Evolutionary conservation across 2,113 vertebrate genomes (phyloP), one percentile per base, ranked within the genome.

Genomic region (Clupea harengus): DNA sequence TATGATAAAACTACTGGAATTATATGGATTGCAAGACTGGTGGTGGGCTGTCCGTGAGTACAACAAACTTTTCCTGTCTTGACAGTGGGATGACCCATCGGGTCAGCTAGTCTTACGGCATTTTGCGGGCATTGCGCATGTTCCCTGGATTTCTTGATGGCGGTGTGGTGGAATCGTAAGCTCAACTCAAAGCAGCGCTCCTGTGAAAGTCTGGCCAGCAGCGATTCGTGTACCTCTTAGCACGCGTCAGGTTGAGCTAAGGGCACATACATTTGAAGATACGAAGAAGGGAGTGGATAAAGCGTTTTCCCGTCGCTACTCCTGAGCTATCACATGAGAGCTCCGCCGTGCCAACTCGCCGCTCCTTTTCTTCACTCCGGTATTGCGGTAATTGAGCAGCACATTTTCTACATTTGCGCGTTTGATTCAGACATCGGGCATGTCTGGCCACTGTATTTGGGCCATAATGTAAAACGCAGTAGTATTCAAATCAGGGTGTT

Each of bases 291-390:
- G 64, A n/a, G 57, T 72, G 64, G 64, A 10, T 32, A 32, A 72
- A 72, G 25, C 25, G 64, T 13, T 72, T 72, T 72, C 64, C 64
- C 11, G 64, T 72, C 64, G 64, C 28, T 72, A 25, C 64, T 28
- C n/a, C 22, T 13, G 64, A 72, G n/a, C 64, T 3, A 72, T 72
- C 64, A 72, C 64, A 72, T 72, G 64, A 72, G 64, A 72, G 64
- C 64, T 72, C 64, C 64, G 64, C 64, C 28, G 64, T 72, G 64
- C 64, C 64, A 72, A 72, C 64, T 72, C 64, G n/a, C 64, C 64
- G 64, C 64, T 28, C 64, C 64, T 72, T 72, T 25, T 72, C 64
- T 72, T 72, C 64, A 72, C 64, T 72, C 64, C 64, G 64, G 64
- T 28, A 72, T 72, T 72, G 25, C 64, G 64, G 64, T 72, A 72